phyloP scores from a whole-genome alignment of 1,140 invertebrate genomes.

The Ridgeia piscesae region DNA sequence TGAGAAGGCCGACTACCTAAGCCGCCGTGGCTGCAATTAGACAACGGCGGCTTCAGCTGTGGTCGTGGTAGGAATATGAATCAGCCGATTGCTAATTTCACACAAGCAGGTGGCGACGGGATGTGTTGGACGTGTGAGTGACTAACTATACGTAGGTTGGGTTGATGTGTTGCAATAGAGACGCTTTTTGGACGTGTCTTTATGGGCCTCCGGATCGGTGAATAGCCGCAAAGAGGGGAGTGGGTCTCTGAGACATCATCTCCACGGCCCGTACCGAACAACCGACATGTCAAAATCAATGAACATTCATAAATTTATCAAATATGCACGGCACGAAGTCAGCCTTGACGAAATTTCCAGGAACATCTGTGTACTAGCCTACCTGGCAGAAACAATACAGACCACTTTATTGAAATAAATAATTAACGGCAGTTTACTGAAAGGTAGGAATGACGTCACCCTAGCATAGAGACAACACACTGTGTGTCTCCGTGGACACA shows the following conservation, averaged over 20 bases:
- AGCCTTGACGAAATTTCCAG: not conserved
- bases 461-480: not conserved
- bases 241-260: too few species aligned
- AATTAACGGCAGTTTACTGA: not conserved
- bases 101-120: not conserved
- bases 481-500: not conserved
- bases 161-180: not conserved
- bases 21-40: not conserved
- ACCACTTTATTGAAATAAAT: not conserved
- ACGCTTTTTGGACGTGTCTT: not conserved
- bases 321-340: not conserved
- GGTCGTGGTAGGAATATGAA: not conserved
- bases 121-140: not conserved
- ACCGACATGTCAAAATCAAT: not conserved
- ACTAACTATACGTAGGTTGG: not conserved
- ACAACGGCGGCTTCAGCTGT: not conserved
- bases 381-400: not conserved
- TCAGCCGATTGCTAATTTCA: not conserved
- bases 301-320: not conserved
- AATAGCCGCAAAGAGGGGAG: not conserved
- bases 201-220: not conserved
- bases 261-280: not conserved
- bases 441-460: not conserved
- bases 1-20: not conserved
- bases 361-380: not conserved